Base-by-base conservation (phyloP, 2,797 vertebrate genomes). In the Tangara arthus region DNA sequence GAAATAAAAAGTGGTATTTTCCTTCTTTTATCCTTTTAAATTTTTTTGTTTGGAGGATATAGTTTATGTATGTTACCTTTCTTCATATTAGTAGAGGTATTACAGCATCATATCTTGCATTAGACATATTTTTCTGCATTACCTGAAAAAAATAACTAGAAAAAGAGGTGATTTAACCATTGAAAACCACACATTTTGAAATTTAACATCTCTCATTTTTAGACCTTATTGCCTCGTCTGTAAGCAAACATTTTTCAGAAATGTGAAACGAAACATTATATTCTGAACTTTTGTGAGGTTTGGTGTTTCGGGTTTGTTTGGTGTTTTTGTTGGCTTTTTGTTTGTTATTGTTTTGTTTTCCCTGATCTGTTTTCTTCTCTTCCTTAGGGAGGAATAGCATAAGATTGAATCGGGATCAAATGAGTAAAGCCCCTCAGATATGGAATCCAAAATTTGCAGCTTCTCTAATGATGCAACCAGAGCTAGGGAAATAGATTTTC, bases 401-500 rank as follows among this genome's bases (percentile, higher is more conserved):
- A 59, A 65, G 26, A 50, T 35, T 76, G 41, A 87, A 73, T 32
- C 50, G 11, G 11, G 21, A 80, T 71, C n/a, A 90, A 82, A 77
- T 17, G 26, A 80, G 66, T 76, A 70, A 75, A 86, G 9, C 64
- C 14, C 18, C 15, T 73, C 12, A 79, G 83, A 53, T 66, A 87
- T 7, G 30, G 41, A 93, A 47, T 79, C 6, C 3, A 82, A 84
- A 94, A 93, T 64, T 1, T 50, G 14, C 24, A 92, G 49, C 37
- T 87, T 81, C 81, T 68, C 24, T 64, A 93, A 93, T 57, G 46
- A 70, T 79, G 60, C 16, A 79, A 18, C 12, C 2, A 1, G 53
- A 82, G 20, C 64, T 82, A 85, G 32, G 37, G 44, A 95, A 95
- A 89, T 35, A 64, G 37, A 73, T 93, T 90, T 94, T 82, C 56